Conservation (phyloP, 1,140 invertebrate species). For the Frieseomelitta varia region DNA sequence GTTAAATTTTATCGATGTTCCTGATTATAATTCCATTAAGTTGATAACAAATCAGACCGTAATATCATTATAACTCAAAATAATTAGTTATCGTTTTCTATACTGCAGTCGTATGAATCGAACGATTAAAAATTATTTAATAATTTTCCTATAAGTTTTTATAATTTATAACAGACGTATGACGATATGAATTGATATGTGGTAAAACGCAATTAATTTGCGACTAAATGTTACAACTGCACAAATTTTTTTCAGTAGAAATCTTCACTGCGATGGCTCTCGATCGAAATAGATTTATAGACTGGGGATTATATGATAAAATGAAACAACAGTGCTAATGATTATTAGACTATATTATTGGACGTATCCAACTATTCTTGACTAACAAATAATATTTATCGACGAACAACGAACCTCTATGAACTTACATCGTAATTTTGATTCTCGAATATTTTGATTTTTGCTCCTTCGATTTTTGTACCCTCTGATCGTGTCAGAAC, state of each 20-base stretch:
- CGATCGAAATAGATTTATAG: not conserved
- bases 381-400: constrained; percentile 76
- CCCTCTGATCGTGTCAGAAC: constrained; percentile 53
- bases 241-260: not conserved
- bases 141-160: too few species aligned
- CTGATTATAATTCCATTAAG: constrained; percentile 21
- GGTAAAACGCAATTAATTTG: not conserved
- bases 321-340: constrained; percentile 57
- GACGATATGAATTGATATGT: not conserved
- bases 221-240: not conserved
- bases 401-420: constrained; percentile 74
- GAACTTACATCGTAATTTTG: constrained; percentile 81
- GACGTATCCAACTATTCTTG: constrained; percentile 70
- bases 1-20: constrained; percentile 44
- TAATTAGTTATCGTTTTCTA: constrained; percentile 21
- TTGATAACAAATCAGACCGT: constrained; percentile 19
- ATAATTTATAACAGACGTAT: not conserved
- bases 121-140: too few species aligned
- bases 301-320: not conserved
- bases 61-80: constrained; percentile 52
- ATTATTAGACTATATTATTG: constrained; percentile 71
- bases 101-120: too few species aligned
- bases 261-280: not conserved
- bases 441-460: constrained; percentile 80
- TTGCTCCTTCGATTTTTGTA: constrained; percentile 61